These are phyloP conservation scores for Amorpha juglandis DNA, from an alignment of 2,888 invertebrate genomes.

Conservation along the genomic window DNA sequence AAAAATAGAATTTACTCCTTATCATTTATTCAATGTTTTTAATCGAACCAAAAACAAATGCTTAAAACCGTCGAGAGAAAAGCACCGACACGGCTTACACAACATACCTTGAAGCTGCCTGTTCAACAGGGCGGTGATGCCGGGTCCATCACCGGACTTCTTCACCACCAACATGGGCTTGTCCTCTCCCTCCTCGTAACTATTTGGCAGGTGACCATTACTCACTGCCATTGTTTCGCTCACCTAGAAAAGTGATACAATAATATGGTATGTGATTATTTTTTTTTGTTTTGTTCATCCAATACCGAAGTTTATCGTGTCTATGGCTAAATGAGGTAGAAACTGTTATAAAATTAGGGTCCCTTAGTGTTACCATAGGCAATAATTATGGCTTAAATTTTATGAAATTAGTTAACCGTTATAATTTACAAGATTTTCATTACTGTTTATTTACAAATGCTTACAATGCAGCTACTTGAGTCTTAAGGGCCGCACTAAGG, in stretches of 20 bases:
- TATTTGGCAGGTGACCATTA: slow-evolving; percentile 89
- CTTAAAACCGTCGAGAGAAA: slow-evolving; percentile 25
- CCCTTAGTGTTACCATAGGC: no score
- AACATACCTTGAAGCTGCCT: slow-evolving; percentile 89
- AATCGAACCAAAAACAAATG: neutral
- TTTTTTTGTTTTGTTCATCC: no score
- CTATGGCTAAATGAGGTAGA: no score
- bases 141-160: slow-evolving; percentile 89
- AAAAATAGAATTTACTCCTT: neutral
- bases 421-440: no score
- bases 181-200: slow-evolving; percentile 89
- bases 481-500: no score
- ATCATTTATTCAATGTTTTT: neutral
- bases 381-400: no score
- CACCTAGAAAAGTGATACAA: slow-evolving; percentile 79
- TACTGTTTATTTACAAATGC: no score
- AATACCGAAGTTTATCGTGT: no score
- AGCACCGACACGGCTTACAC: neutral
- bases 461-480: no score
- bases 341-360: no score
- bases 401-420: no score
- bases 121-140: slow-evolving; percentile 90
- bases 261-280: neutral
- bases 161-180: slow-evolving; percentile 91
- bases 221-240: slow-evolving; percentile 91